Base-by-base conservation (phyloP, 2,113 vertebrate species). In the Opisthocomus hoazin region DNA sequence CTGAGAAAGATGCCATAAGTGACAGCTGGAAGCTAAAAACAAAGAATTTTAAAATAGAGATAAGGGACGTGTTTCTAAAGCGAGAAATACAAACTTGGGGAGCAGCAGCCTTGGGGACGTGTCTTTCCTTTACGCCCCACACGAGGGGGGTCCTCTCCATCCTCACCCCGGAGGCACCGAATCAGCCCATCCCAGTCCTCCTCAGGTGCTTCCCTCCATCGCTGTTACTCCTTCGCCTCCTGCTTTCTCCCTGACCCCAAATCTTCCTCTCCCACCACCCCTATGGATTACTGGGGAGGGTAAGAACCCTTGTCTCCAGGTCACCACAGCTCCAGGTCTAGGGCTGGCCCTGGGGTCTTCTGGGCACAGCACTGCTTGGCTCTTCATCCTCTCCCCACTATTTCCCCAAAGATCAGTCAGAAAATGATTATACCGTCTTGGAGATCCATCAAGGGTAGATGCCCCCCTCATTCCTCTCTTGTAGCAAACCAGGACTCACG, bases 1-100 rank as follows among this genome's bases (percentile, higher is more conserved):
- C 48, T 14, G 71, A 46, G 65, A 14, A 45, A 34, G 71, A 63
- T 8, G 61, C 66, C 68, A 53, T 5, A 48, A 76, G 70, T 36
- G 91, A 88, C 63, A 88, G 89, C 88, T 77, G 96, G 93, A 73
- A 92, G 79, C 84, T 90, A 50, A 84, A 89, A 77, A 58, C 6
- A 6, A 65, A 29, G 43, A 54, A 84, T 46, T 87, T 91, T 41
- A 64, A 89, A 71, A 87, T 66, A 97, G 94, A 87, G 89, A 57
- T 56, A 69, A 1, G 6, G 74, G 61, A 48, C 21, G 24, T 27
- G 26, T 79, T 73, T 73, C 54, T 32, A 4, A 84, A 54, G 64
- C 0, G 6, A 94, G 63, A 76, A 91, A 74, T 7, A 29, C 8
- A 22, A 57, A 36, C 70, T 46, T 23, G 5, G 10, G 66, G 61